Conservation (phyloP, 2,888 invertebrate genomes). For the Scaptomyza parva region DNA sequence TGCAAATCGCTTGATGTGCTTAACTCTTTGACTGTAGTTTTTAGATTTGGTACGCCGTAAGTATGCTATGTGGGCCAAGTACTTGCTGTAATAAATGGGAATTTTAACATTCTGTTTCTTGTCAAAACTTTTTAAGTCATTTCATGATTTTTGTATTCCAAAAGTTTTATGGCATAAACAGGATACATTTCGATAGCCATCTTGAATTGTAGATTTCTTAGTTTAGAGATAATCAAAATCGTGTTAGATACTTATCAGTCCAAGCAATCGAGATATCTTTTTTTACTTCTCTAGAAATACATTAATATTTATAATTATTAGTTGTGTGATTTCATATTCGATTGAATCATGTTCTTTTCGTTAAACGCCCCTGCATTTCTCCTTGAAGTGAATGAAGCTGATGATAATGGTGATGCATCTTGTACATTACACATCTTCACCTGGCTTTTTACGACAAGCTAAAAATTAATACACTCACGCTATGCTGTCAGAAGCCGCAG, state of each 20-base stretch:
- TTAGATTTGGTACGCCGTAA: conserved; percentile 1
- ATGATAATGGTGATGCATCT: conserved; percentile 12
- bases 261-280: background rate
- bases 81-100: background rate
- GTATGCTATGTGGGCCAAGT: background rate
- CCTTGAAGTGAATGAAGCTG: conserved; percentile 2
- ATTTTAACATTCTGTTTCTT: background rate
- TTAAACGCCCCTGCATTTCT: conserved; percentile 20
- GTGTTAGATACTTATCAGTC: background rate
- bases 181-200: background rate
- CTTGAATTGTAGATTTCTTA: background rate
- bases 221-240: too few species aligned
- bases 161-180: too few species aligned
- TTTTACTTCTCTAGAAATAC: background rate
- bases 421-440: conserved; percentile 24
- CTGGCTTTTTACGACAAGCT: conserved; percentile 56
- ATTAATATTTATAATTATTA: conserved; percentile 2
- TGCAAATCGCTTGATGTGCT: conserved; percentile 43
- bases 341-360: background rate
- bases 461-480: conserved; percentile 70
- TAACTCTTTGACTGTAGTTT: conserved; percentile 43
- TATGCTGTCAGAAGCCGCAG: conserved; percentile 39
- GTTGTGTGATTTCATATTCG: background rate
- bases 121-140: background rate
- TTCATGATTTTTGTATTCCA: too few species aligned